Base-by-base conservation (phyloP, 2,888 invertebrate species). In the Chrysomela aeneicollis region DNA sequence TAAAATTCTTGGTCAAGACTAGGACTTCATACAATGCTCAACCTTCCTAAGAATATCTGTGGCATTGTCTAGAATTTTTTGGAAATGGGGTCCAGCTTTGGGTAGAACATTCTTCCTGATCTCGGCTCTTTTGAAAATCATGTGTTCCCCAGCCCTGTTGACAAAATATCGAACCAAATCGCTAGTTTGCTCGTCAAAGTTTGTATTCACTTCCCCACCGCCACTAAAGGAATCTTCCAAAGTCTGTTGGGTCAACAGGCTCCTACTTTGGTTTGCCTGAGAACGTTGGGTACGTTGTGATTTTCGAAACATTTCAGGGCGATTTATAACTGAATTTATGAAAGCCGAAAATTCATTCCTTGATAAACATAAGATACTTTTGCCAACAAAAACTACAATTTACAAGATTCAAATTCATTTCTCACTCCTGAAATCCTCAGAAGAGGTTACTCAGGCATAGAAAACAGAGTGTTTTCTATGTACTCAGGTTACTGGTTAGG, bases 101-200 rank as follows among this genome's bases (percentile, higher is more conserved):
- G 64, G 66, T 17, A 72, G 61, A 17, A 75, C 72, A 67, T 73
- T 66, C 63, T 76, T 75, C 35, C 69, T 70, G 15, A 78, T 52
- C 37, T 78, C 77, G 8, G 67, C 55, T 69, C 67, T 74, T 53
- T 73, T 73, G 59, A 77, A 69, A 47, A 57, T 63, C 47, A 66
- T 61, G 47, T 75, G 71, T 61, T 74, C 74, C 15, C 74, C 76
- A 26, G 64, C 73, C 63, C 71, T 64, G 63, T 71, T 71, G 8
- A 78, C 66, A 59, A 78, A 67, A 63, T 74, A 77, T 26, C 76
- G 70, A n/a, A 78, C 74, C 62, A 74, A 66, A 65, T 77, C 69
- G 54, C 73, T 73, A 5, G 71, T 72, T 62, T 64, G 64, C 21
- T 77, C 74, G 26, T 73, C 68, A 1, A 66, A 22, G 37, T 68